A percentile compares a stretch with the other conserved stretches of the same genome.
Conservation (phyloP, 2,797 vertebrate genomes). For the Neopelma chrysocephalum region DNA sequence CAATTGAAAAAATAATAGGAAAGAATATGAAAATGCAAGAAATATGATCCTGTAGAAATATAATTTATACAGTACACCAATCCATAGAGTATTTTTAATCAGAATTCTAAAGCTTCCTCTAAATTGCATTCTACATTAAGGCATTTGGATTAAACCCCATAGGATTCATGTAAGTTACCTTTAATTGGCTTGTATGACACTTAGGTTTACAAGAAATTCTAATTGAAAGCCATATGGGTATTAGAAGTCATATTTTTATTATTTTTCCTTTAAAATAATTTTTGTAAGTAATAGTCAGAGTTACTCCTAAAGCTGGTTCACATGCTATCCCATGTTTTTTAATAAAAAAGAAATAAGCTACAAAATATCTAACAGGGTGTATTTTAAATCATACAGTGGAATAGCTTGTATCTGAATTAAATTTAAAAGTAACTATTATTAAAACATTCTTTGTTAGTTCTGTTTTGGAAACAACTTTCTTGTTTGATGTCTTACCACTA, state of each 20-base stretch:
- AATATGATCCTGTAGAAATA: background rate
- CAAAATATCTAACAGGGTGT: background rate
- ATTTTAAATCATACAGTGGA: accelerated
- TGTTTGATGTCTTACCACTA: conserved; percentile 32
- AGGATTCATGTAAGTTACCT: background rate
- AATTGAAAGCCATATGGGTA: background rate
- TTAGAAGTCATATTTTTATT: background rate
- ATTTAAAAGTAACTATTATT: background rate
- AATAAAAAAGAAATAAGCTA: background rate
- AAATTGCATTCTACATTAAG: background rate
- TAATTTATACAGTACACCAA: background rate
- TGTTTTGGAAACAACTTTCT: background rate
- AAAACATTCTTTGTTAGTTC: background rate
- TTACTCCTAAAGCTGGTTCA: background rate
- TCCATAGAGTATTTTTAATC: background rate
- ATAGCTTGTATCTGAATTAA: background rate
- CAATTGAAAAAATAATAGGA: background rate
- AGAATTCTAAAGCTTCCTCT: background rate
- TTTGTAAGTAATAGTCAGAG: background rate
- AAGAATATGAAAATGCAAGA: background rate
- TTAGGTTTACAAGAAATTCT: background rate
- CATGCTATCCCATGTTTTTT: background rate
- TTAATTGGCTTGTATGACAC: background rate
- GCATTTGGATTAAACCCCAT: background rate
- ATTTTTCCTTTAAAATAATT: background rate